These are phyloP conservation scores for Mesembrinibis cayennensis DNA, from an alignment of 2,113 vertebrate genomes.

Conservation along the genomic window DNA sequence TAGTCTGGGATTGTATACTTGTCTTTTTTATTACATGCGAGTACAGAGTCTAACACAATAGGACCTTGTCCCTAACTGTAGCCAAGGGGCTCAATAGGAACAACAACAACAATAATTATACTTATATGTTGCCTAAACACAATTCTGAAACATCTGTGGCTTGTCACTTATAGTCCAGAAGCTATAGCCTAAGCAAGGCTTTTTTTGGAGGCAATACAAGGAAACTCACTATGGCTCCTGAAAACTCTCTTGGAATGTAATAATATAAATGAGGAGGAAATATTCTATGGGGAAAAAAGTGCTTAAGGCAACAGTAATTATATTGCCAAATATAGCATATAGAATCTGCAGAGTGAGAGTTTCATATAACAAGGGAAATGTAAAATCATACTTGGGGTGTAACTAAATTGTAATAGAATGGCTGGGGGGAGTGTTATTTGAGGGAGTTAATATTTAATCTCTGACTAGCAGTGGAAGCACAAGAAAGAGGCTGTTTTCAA, in stretches of 20 bases:
- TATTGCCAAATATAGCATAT: constrained; percentile 62
- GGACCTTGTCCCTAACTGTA: background rate
- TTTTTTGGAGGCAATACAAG: constrained; percentile 9
- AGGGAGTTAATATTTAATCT: constrained; percentile 8
- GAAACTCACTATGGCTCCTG: constrained; percentile 13
- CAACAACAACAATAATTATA: background rate
- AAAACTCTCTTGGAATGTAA: constrained; percentile 51
- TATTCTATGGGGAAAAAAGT: constrained; percentile 42
- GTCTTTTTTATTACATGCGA: background rate
- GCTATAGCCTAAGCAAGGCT: background rate
- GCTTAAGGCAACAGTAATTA: constrained; percentile 67
- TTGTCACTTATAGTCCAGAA: constrained; percentile 14
- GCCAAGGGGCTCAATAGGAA: constrained; percentile 4
- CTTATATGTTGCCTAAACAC: constrained; percentile 23
- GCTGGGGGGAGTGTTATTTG: background rate
- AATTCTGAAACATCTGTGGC: constrained; percentile 26
- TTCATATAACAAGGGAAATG: constrained; percentile 43
- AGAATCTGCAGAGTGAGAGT: constrained; percentile 42
- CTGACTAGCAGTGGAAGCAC: background rate
- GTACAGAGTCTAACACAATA: background rate
- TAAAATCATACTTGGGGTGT: constrained; percentile 43
- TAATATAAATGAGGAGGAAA: constrained; percentile 46
- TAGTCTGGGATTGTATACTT: background rate
- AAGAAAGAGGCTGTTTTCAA: background rate
- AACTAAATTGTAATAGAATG: constrained; percentile 26